Evolutionary conservation across 2,888 invertebrate genomes (phyloP), one percentile per base, ranked within the genome.

Genomic region (Cephus spinipes): DNA sequence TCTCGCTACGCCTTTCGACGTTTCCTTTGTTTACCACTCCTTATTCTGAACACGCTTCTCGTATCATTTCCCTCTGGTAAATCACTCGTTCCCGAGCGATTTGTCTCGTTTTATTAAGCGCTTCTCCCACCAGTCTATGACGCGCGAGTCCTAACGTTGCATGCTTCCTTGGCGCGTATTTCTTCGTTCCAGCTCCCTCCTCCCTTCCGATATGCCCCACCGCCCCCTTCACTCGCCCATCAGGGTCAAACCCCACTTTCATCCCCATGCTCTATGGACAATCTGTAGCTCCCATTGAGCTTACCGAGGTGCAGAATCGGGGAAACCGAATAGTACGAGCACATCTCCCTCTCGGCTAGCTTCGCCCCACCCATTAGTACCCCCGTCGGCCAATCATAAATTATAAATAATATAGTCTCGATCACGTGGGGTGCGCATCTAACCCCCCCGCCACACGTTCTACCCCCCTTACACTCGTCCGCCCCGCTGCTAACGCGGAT

Each of bases 331-430:
- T 55, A 55, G 55, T 55, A 55, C 23, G 55, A 55, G 55, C 55
- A 55, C 23, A 23, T 55, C 55, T 55, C 55, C 55, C 55, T 55
- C 55, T 55, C 9, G 55, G 55, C 23, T 23, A 55, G 55, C 55
- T 55, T 55, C 55, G 55, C 55, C 55, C 23, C 55, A 55, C 55
- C 55, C 55, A 55, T 55, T 55, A 74, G 74, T 76, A 75, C 75
- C 73, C 77, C 75, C 68, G 78, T 74, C 33, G 75, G 81, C 74
- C 76, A 81, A 81, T 82, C 75, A 80, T 83, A 83, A 83, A 83
- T 83, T 83, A 84, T 82, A 82, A 83, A 83, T 83, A 83, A 76
- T 74, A 75, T 83, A 79, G 78, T 74, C 77, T 73, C 23, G 69
- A 36, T 32, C 69, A 76, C 71, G 55, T 55, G 55, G 55, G 55